Percentiles rank a stretch among this genome's conserved stretches.
Conservation (phyloP, 2,113 vertebrate genomes). For the Sitta europaea region DNA sequence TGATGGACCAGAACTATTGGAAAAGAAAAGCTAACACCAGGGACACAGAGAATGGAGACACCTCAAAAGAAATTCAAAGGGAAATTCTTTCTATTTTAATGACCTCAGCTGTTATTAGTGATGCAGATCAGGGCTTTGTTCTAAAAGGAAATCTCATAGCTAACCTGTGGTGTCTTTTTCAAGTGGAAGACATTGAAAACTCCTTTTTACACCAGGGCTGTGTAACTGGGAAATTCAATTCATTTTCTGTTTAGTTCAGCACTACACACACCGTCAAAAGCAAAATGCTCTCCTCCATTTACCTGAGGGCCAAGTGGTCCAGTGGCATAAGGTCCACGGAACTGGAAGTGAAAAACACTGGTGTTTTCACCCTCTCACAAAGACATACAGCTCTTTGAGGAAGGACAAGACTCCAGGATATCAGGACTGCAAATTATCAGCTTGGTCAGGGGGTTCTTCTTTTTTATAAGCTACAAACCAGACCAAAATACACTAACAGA, state of each 20-base stretch:
- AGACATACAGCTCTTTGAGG: background rate
- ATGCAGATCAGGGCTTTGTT: constrained; percentile 38
- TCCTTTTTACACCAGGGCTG: background rate
- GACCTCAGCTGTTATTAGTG: background rate
- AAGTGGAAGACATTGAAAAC: background rate
- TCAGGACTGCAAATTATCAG: background rate
- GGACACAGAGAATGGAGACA: background rate
- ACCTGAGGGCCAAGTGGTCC: background rate
- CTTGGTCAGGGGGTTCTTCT: background rate
- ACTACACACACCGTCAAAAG: background rate
- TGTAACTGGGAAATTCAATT: background rate
- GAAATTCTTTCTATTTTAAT: constrained; percentile 8
- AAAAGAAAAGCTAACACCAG: background rate
- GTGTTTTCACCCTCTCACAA: background rate
- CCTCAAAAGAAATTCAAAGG: background rate
- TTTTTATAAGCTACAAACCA: background rate
- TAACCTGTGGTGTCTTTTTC: background rate
- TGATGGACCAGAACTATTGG: background rate
- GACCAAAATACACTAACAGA: background rate
- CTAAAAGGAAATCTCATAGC: background rate
- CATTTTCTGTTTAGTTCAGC: background rate
- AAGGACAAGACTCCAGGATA: background rate
- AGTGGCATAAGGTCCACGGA: fast-evolving
- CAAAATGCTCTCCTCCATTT: background rate
- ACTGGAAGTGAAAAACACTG: too few relatives aligned